Conservation (phyloP, 1,140 invertebrate species). For the Dryas iulia region DNA sequence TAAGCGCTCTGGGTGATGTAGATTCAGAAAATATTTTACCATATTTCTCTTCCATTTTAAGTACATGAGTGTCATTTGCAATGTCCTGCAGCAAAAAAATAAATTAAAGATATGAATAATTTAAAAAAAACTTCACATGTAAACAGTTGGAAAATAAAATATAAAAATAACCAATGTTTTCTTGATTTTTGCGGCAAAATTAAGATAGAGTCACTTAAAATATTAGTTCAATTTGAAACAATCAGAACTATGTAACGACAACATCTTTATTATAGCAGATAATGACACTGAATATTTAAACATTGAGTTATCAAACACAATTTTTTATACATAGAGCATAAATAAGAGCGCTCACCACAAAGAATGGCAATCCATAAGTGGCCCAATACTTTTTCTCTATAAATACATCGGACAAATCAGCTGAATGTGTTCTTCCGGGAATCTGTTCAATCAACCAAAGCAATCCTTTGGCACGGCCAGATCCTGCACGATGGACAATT, state of each 20-base stretch:
- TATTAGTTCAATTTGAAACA: too few species aligned
- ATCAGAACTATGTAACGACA: too few species aligned
- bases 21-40: conserved; percentile 68
- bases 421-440: conserved; percentile 83
- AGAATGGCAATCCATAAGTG: conserved; percentile 90
- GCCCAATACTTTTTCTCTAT: conserved; percentile 86
- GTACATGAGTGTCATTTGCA: conserved; percentile 59
- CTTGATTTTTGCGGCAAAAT: too few species aligned
- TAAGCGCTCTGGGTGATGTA: conserved; percentile 61
- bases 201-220: too few species aligned
- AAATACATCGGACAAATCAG: conserved; percentile 87
- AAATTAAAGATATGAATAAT: background rate
- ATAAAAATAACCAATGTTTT: too few species aligned
- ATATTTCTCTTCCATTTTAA: conserved; percentile 65
- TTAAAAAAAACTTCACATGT: too few species aligned
- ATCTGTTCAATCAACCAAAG: conserved; percentile 93
- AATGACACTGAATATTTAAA: too few species aligned
- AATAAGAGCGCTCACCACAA: conserved; percentile 76
- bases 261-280: too few species aligned
- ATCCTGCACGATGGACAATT: conserved; percentile 51
- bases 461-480: conserved; percentile 79
- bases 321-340: background rate
- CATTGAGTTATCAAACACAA: background rate
- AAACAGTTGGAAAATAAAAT: too few species aligned
- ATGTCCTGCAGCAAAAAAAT: conserved; percentile 61